A percentile compares a stretch with the other conserved stretches of the same genome.
Evolutionary conservation across 37 sponge, comb jelly and placozoan species (phyloP).

Genomic region (Agelas oroides): DNA sequence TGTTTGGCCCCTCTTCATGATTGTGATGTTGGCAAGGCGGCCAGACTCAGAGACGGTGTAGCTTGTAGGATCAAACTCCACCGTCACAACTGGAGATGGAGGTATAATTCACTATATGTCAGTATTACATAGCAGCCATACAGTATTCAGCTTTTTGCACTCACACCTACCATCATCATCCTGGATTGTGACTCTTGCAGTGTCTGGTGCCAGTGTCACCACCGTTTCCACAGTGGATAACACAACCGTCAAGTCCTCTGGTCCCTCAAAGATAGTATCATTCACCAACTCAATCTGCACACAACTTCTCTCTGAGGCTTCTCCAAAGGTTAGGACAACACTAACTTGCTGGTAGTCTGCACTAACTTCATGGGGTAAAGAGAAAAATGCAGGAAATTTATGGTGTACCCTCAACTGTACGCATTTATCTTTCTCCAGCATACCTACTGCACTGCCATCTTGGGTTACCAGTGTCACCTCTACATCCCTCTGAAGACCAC

Average conservation of each 20-base stretch:
- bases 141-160: too few relatives aligned
- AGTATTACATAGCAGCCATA: too few relatives aligned
- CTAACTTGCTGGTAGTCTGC: background rate
- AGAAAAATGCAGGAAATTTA: too few relatives aligned
- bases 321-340: background rate
- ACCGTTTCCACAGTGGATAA: background rate
- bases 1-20: too few relatives aligned
- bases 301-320: background rate
- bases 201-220: background rate
- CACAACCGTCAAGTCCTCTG: background rate
- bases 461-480: background rate
- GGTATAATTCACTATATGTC: too few relatives aligned
- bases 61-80: too few relatives aligned
- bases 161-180: constrained; percentile 41
- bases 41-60: too few relatives aligned
- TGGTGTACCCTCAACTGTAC: too few relatives aligned
- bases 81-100: too few relatives aligned
- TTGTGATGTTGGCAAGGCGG: too few relatives aligned
- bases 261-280: background rate
- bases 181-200: constrained; percentile 1
- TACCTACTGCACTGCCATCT: background rate
- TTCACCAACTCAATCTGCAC: background rate
- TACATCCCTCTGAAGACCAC: background rate
- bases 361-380: background rate
- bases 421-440: too few relatives aligned